Evolutionary conservation across 2,888 invertebrate species (phyloP).

Genomic region (Sarcophaga carnaria): DNA sequence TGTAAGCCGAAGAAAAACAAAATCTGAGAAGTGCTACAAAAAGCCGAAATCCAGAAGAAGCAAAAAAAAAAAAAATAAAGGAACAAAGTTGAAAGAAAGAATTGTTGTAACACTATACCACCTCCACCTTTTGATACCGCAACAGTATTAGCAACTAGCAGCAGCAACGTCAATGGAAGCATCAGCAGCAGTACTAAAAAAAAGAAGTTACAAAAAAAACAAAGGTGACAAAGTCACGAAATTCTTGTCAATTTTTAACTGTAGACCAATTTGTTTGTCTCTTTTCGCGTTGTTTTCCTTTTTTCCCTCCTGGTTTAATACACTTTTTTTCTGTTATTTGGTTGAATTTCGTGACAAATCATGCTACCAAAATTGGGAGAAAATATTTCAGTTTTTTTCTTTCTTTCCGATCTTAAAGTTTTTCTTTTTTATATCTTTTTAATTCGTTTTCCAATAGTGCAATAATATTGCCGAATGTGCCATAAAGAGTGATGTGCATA

Average conservation of each 20-base stretch:
- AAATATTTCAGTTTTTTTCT: conserved; percentile 66
- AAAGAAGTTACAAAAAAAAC: conserved; percentile 46
- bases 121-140: conserved; percentile 64
- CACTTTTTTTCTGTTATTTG: conserved; percentile 46
- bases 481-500: conserved; percentile 10
- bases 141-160: conserved; percentile 19
- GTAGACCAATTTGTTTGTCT: conserved; percentile 82
- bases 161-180: neutral
- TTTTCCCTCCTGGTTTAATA: conserved; percentile 42
- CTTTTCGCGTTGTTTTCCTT: conserved; percentile 70
- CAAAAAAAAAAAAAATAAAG: conserved; percentile 4
- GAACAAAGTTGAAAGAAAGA: conserved; percentile 43
- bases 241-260: conserved; percentile 82
- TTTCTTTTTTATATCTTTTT: conserved; percentile 49
- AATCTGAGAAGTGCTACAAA: conserved; percentile 8
- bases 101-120: conserved; percentile 68
- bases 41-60: conserved; percentile 32
- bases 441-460: conserved; percentile 23
- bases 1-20: conserved; percentile 26
- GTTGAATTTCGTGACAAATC: conserved; percentile 81
- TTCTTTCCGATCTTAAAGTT: conserved; percentile 29
- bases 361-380: conserved; percentile 81
- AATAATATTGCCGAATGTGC: conserved; percentile 5
- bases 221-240: conserved; percentile 82
- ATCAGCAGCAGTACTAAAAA: conserved; percentile 22